Base-by-base conservation (phyloP, 2,113 vertebrate species). In the Paedocypris sp. region DNA sequence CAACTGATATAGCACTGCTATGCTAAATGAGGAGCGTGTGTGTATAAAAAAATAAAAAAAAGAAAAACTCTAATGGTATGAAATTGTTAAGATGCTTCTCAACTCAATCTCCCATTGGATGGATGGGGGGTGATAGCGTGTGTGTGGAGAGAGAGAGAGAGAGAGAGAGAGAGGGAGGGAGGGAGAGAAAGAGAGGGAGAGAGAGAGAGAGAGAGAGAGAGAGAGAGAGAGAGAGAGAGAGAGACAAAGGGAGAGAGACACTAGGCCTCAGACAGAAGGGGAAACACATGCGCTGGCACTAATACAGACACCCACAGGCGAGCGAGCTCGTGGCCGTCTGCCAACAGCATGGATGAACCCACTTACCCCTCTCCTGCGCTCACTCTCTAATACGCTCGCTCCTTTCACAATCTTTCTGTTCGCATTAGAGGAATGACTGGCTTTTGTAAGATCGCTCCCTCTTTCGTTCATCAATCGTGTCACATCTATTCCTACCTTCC, bases 251-350 rank as follows among this genome's bases (percentile, higher is more conserved):
- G 36, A 48, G 56, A 47, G 54, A 6, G 39, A 56, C 75, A 63
- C 69, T 68, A 73, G 70, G 75, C 77, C 74, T 76, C 77, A 86
- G 83, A 83, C 79, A 58, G 77, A 75, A 80, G 79, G 79, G 79
- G 79, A 78, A 87, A 83, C 81, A 83, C 82, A 85, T 80, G 80
- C 77, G 70, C 79, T 84, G 79, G 81, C 81, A 77, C 60, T 28
- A 75, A 73, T 77, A 79, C 80, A 84, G 77, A 85, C 82, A 81
- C 79, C 81, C 82, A 83, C 80, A 82, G 82, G 82, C 83, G 70
- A 81, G 82, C 83, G 70, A 76, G 68, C 66, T 52, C 18, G 20
- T 83, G 82, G 83, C 76, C 63, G 52, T 2, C 63, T 67, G 82
- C 85, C 85, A 86, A 71, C 20, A 52, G 66, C 62, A 69, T 19